Base-by-base conservation (phyloP, 2,797 vertebrate genomes). In the Philypnodon macrostomus region DNA sequence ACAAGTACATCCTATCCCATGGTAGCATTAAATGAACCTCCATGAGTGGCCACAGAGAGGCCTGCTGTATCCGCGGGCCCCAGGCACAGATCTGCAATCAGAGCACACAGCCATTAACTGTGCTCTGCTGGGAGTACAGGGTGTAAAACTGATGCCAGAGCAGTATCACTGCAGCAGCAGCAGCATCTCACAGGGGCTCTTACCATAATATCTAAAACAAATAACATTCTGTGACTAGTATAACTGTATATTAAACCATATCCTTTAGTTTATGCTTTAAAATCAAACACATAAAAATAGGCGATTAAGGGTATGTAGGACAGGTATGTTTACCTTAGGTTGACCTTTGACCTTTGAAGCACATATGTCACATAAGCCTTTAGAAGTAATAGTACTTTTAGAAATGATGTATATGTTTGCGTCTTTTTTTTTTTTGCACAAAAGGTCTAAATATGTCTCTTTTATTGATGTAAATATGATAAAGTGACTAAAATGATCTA, bases 21-120 rank as follows among this genome's bases (percentile, higher is more conserved):
- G 59, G 33, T 19, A 17, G 53, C 57, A 57, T 64, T 67, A 66
- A 77, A 83, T 75, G 52, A 70, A 75, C 70, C 59, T 70, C 63
- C 15, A 58, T 14, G 12, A 64, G 61, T 21, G 58, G 58, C 44
- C 70, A 4, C 13, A 10, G 53, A 62, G 16, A 26, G 30, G 26
- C 58, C 58, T 26, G 0, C 7, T 50, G 62, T 46, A 55, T 70
- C 64, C 63, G 24, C 34, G 5, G 21, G 49, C 37, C 39, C 48
- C 48, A 29, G 54, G 37, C 24, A 16, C 12, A 0, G 46, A 71
- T 59, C 66, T 54, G 44, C 63, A 67, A 68, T 77, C 70, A 70
- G 67, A 61, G 70, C 63, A 61, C 3, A 13, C 19, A 45, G 41
- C 54, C 50, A 59, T 68, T 67, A 63, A 58, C 63, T 38, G 23